These are phyloP conservation scores for Platyrinchus mystaceus DNA, from an alignment of 2,797 vertebrate genomes.

Conservation along the genomic window DNA sequence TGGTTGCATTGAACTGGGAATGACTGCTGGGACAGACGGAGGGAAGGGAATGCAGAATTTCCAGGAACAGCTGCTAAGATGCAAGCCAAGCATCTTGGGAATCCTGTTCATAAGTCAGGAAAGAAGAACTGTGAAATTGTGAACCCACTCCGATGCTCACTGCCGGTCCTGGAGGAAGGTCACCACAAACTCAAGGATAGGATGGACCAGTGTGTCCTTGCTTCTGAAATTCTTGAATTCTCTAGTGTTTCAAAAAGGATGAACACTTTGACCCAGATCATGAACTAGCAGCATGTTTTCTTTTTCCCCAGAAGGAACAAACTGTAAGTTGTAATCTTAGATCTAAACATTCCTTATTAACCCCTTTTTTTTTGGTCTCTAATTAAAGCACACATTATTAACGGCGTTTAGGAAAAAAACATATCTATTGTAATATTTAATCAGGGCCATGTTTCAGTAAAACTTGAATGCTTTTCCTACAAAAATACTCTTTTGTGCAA, in stretches of 20 bases:
- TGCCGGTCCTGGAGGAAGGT: neutral
- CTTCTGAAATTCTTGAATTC: constrained; percentile 3
- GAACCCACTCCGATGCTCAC: neutral
- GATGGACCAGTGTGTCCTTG: neutral
- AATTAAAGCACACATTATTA: neutral
- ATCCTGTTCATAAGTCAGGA: neutral
- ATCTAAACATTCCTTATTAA: neutral
- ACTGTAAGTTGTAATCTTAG: neutral
- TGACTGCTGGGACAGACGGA: neutral
- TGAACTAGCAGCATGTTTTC: neutral
- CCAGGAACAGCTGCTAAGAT: neutral
- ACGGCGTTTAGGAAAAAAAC: neutral
- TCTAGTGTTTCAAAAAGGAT: neutral
- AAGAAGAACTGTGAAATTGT: neutral
- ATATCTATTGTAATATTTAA: neutral
- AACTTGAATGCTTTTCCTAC: neutral
- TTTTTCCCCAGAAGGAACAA: constrained; percentile 1
- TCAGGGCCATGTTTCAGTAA: neutral
- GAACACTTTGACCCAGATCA: neutral
- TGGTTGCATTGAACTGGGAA: neutral
- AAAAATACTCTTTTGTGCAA: neutral
- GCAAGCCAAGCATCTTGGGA: neutral
- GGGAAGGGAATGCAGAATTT: neutral
- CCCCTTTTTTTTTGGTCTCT: neutral
- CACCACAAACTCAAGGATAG: neutral